These are phyloP conservation scores for Mustela lutreola DNA, from an alignment of 2,113 vertebrate genomes.

Conservation along the genomic window DNA sequence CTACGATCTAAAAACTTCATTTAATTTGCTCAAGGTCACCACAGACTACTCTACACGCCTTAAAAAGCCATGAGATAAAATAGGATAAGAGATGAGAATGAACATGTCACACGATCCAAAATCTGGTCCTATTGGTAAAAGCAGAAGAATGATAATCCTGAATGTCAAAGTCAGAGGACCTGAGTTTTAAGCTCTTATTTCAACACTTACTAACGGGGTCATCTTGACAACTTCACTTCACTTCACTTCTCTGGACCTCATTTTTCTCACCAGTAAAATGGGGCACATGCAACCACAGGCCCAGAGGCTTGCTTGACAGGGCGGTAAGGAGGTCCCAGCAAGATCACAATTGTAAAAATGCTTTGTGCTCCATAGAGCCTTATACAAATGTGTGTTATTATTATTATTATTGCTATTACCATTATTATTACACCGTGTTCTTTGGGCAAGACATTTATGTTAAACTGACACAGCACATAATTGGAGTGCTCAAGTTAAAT, in stretches of 20 bases:
- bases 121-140: not conserved
- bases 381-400: conserved; percentile 23
- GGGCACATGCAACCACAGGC: not conserved
- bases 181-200: not conserved
- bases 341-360: not conserved
- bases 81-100: not conserved
- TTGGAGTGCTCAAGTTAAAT: conserved; percentile 85
- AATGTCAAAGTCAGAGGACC: not conserved
- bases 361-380: not conserved
- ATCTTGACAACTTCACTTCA: not conserved
- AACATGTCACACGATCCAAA: not conserved
- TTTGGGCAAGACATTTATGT: conserved; percentile 78
- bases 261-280: conserved; percentile 48
- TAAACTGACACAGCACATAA: conserved; percentile 85
- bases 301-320: not conserved
- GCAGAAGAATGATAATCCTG: not conserved
- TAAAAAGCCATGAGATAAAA: not conserved
- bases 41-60: not conserved
- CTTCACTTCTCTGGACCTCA: not conserved
- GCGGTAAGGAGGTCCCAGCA: not conserved
- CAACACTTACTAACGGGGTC: not conserved
- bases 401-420: conserved; percentile 69
- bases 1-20: not conserved
- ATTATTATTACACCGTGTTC: conserved; percentile 74
- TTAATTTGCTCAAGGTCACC: not conserved